These are phyloP conservation scores for Marronus borbonicus DNA, from an alignment of 2,888 invertebrate species.

Conservation along the genomic window DNA sequence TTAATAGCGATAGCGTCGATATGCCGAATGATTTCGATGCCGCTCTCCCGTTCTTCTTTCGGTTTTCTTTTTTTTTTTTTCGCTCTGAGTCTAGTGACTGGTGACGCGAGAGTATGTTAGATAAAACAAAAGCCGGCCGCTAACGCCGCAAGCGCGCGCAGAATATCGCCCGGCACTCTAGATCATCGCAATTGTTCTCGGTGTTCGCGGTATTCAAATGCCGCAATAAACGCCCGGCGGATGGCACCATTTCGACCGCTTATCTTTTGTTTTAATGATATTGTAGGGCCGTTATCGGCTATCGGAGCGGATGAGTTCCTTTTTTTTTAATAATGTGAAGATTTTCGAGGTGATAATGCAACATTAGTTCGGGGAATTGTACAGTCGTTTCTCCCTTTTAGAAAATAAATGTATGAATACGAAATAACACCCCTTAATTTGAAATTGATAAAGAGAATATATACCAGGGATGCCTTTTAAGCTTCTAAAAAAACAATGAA, in stretches of 20 bases:
- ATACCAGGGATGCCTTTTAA: no score
- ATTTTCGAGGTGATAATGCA: slow-evolving; percentile 22
- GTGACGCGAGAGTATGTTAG: slow-evolving; percentile 28
- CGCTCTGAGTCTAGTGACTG: slow-evolving; percentile 19
- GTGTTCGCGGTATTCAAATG: slow-evolving; percentile 63
- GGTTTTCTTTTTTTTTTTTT: background rate
- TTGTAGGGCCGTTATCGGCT: slow-evolving; percentile 59
- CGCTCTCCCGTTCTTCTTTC: background rate
- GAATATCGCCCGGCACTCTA: slow-evolving; percentile 11
- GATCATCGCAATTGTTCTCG: slow-evolving; percentile 59
- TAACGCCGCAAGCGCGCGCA: background rate
- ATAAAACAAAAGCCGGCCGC: slow-evolving; percentile 31
- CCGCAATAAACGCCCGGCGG: slow-evolving; percentile 63
- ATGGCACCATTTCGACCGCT: slow-evolving; percentile 62
- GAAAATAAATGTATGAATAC: background rate
- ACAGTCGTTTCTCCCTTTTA: background rate
- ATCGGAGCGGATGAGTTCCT: slow-evolving; percentile 54
- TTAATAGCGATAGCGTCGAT: background rate
- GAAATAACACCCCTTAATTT: background rate
- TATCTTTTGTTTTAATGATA: slow-evolving; percentile 64
- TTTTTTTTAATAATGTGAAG: slow-evolving; percentile 56
- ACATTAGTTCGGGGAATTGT: background rate
- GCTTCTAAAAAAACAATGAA: no score
- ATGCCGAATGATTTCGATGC: slow-evolving; percentile 12
- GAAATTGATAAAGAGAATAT: background rate